A percentile compares a stretch with the other conserved stretches of the same genome.
These are phyloP conservation scores for Thamnophis elegans DNA, from an alignment of 2,797 vertebrate genomes.

Conservation along the genomic window DNA sequence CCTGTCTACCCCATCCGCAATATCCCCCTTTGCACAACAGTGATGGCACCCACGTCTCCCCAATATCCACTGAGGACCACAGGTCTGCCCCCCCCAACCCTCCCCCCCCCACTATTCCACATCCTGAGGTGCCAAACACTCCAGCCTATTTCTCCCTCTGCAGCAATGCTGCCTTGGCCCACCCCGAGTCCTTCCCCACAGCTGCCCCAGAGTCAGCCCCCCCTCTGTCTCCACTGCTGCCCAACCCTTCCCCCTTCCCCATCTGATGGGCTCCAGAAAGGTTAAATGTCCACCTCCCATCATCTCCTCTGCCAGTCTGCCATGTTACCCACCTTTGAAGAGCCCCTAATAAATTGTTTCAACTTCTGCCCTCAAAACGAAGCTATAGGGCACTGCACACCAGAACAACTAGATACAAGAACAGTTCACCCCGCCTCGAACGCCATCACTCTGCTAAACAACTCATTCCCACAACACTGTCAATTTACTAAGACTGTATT, in stretches of 20 bases:
- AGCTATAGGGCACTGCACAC: too few relatives aligned
- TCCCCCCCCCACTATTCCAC: not conserved
- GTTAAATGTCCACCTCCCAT: not conserved
- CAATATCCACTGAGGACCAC: not conserved
- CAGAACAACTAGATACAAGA: too few relatives aligned
- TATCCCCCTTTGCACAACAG: too few relatives aligned
- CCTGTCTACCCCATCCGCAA: not conserved
- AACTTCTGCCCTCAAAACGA: too few relatives aligned
- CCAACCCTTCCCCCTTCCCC: not conserved
- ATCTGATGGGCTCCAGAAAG: not conserved
- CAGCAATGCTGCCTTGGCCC: not conserved
- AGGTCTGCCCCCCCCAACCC: not conserved
- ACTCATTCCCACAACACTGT: too few relatives aligned
- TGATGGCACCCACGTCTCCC: not conserved
- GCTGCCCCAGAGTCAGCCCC: not conserved
- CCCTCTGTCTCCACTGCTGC: not conserved
- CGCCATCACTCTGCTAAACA: too few relatives aligned
- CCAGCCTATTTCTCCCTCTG: not conserved
- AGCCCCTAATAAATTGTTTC: not conserved
- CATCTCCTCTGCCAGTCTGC: not conserved
- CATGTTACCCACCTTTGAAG: not conserved
- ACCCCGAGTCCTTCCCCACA: not conserved
- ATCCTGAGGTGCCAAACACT: not conserved
- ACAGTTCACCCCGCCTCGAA: accelerated
- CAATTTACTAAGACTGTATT: too few relatives aligned